Percentiles rank a stretch among this genome's conserved stretches.
Conservation (phyloP, 2,888 invertebrate species). For the Nemoura dubitans region DNA sequence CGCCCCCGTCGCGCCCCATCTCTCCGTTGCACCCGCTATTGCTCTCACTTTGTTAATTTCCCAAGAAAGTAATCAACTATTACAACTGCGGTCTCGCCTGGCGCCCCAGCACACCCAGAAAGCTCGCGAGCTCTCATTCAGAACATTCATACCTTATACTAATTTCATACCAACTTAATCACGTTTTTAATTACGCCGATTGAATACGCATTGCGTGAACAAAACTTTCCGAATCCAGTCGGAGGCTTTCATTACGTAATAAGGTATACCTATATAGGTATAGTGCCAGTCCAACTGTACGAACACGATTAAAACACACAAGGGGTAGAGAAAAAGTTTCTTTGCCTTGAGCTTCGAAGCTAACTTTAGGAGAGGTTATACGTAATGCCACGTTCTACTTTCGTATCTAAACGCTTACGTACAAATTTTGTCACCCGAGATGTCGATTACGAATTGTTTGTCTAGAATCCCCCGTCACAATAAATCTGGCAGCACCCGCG, state of each 20-base stretch:
- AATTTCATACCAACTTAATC: conserved; percentile 15
- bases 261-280: not conserved
- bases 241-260: not conserved
- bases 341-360: not conserved
- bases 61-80: conserved; percentile 47
- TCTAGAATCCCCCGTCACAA: not conserved
- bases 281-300: too few species aligned
- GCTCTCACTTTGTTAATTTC: conserved; percentile 45
- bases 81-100: conserved; percentile 29
- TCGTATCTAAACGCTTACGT: not conserved
- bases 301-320: not conserved
- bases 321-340: not conserved
- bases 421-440: not conserved
- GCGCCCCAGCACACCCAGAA: not conserved
- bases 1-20: not conserved
- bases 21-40: not conserved
- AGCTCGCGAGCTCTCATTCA: not conserved
- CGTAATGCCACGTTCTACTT: not conserved
- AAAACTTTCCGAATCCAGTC: not conserved
- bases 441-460: not conserved
- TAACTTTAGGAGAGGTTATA: not conserved
- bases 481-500: not conserved
- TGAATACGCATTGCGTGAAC: not conserved
- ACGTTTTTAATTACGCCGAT: conserved; percentile 12
- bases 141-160: conserved; percentile 9